Conservation (phyloP, 2,113 vertebrate genomes). For the Hemibagrus wyckioides region DNA sequence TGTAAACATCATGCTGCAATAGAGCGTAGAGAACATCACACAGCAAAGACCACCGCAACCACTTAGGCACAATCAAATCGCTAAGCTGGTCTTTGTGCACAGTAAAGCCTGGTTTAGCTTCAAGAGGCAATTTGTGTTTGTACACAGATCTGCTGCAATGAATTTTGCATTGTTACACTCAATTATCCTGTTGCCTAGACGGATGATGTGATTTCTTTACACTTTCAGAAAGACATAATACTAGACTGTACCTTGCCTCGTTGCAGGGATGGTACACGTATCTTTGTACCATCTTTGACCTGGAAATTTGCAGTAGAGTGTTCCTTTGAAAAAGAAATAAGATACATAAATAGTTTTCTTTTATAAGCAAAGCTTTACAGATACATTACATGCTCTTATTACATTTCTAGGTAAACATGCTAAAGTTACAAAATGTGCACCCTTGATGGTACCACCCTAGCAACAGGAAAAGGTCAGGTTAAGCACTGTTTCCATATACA, state of each 20-base stretch:
- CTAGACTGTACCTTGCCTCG: neutral
- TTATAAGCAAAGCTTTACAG: neutral
- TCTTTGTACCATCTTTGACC: neutral
- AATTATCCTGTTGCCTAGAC: neutral
- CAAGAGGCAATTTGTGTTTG: neutral
- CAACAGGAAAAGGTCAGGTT: neutral
- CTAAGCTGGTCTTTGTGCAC: neutral
- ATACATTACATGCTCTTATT: neutral
- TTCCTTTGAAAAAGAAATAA: neutral
- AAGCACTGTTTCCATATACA: neutral
- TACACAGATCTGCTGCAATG: slow-evolving; percentile 2
- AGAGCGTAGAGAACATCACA: slow-evolving; percentile 13
- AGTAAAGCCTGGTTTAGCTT: slow-evolving; percentile 18
- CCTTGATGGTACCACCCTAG: neutral
- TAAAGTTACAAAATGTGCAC: neutral
- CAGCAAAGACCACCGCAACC: slow-evolving; percentile 5
- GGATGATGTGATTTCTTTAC: neutral
- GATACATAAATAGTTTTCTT: neutral
- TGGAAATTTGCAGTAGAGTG: neutral
- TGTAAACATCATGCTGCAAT: slow-evolving; percentile 23
- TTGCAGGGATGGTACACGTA: neutral
- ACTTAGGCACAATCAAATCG: neutral
- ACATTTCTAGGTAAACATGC: neutral
- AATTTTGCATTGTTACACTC: slow-evolving; percentile 2
- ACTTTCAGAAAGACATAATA: neutral